Evolutionary conservation across 2,113 vertebrate species (phyloP), one percentile per base, ranked within the genome.

Genomic region (Chloropsis hardwickii): DNA sequence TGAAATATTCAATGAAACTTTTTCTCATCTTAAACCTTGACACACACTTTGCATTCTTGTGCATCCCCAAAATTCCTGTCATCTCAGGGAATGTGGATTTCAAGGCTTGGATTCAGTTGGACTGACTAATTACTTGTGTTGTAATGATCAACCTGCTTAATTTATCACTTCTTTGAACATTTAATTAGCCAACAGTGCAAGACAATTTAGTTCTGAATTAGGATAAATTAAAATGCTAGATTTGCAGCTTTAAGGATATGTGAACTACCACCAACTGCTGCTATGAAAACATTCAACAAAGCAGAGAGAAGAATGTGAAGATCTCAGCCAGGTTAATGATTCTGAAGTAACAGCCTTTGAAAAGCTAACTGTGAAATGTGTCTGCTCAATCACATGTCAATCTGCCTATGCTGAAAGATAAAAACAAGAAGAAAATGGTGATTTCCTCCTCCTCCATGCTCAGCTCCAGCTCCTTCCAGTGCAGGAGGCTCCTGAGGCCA

Each of bases 91-190:
- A 81, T 21, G 74, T 70, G 73, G 74, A 85, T 94, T 86, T 95
- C 42, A 76, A 91, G 95, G 82, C 85, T 96, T 87, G 81, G 95
- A 96, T 97, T 97, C 93, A 96, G 93, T 92, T 97, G 95, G 97
- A 96, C 95, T 96, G 96, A 97, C 98, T 98, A 98, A 98, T 98
- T 98, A 97, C 95, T 98, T 97, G 83, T 96, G 97, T 97, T 98
- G 97, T 97, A 98, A 97, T 98, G 97, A 98, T 98, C 97, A 98
- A 98, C 98, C 98, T 98, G 97, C 90, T 97, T 98, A 97, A 98
- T 98, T 98, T 98, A 98, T 98, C 98, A 98, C 98, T 98, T 97
- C 98, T 98, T 98, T 98, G 98, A 98, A 98, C 98, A 98, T 98
- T 98, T 98, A 98, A 98, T 98, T 98, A 98, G 97, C 96, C 98